These are phyloP conservation scores for Diadema setosum DNA, from an alignment of 35 echinoderm and acorn worm species.

Conservation along the genomic window DNA sequence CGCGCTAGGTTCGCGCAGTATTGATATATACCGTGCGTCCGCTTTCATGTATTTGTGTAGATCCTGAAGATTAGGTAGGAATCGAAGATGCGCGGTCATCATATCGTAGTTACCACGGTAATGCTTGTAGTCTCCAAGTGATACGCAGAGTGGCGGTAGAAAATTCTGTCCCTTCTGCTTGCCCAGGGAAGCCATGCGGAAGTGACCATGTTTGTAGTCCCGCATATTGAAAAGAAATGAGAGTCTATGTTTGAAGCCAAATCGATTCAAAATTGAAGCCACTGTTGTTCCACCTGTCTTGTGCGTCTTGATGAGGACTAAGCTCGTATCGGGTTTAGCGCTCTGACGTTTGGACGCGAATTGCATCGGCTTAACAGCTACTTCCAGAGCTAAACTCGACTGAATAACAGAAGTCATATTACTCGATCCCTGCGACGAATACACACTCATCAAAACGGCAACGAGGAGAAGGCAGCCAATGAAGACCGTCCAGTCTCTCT, in stretches of 20 bases:
- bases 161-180: neutral
- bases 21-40: slow-evolving; percentile 52
- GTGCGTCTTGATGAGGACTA: slow-evolving; percentile 70
- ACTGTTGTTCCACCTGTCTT: slow-evolving; percentile 71
- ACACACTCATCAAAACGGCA: neutral
- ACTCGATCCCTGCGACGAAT: neutral
- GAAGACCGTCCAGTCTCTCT: too few species aligned
- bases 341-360: neutral
- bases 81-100: slow-evolving; percentile 24
- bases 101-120: slow-evolving; percentile 58
- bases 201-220: slow-evolving; percentile 11
- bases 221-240: slow-evolving; percentile 43
- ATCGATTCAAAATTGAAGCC: slow-evolving; percentile 46
- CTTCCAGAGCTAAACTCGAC: neutral
- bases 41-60: slow-evolving; percentile 44
- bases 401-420: neutral
- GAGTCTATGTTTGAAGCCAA: slow-evolving; percentile 12
- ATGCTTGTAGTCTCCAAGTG: slow-evolving; percentile 10
- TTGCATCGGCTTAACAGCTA: neutral
- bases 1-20: slow-evolving; percentile 56
- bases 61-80: slow-evolving; percentile 1
- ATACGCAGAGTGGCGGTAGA: slow-evolving; percentile 44
- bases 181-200: slow-evolving; percentile 2
- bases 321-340: neutral
- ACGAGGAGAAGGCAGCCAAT: too few species aligned